These are phyloP conservation scores for Agrypnia vestita DNA, from an alignment of 1,140 invertebrate species.

Conservation along the genomic window DNA sequence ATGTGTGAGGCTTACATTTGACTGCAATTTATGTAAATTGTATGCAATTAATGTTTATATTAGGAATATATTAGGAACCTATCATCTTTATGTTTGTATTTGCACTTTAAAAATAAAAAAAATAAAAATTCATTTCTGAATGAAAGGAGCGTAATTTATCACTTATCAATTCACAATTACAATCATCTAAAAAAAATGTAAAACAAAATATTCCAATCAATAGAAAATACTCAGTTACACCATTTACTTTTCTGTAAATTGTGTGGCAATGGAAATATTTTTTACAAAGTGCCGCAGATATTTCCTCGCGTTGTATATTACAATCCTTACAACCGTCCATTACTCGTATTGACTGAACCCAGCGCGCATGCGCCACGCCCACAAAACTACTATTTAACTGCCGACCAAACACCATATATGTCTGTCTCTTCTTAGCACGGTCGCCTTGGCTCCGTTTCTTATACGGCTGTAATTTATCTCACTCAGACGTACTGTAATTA, in stretches of 20 bases:
- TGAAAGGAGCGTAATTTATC: too few species aligned
- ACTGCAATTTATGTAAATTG: too few species aligned
- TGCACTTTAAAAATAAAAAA: too few species aligned
- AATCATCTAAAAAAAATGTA: too few species aligned
- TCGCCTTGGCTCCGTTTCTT: background rate
- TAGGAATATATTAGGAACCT: too few species aligned
- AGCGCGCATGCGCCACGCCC: slow-evolving; percentile 56
- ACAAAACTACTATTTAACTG: background rate
- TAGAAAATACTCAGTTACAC: background rate
- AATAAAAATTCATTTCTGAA: too few species aligned
- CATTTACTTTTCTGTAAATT: background rate
- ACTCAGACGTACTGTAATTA: background rate
- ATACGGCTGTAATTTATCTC: background rate
- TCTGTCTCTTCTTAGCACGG: slow-evolving; percentile 25
- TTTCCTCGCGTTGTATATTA: background rate
- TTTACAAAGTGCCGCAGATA: background rate
- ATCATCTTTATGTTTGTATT: too few species aligned
- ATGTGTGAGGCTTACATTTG: too few species aligned
- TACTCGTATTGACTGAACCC: slow-evolving; percentile 55
- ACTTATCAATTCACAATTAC: too few species aligned
- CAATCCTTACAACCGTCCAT: slow-evolving; percentile 12
- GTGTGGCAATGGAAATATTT: background rate
- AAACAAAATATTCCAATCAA: too few species aligned
- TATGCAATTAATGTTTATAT: too few species aligned
- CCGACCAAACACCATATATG: slow-evolving; percentile 2